Percentiles rank a stretch among this genome's conserved stretches.
Evolutionary conservation across 2,113 vertebrate genomes (phyloP).

Genomic region (Zapornia atra): DNA sequence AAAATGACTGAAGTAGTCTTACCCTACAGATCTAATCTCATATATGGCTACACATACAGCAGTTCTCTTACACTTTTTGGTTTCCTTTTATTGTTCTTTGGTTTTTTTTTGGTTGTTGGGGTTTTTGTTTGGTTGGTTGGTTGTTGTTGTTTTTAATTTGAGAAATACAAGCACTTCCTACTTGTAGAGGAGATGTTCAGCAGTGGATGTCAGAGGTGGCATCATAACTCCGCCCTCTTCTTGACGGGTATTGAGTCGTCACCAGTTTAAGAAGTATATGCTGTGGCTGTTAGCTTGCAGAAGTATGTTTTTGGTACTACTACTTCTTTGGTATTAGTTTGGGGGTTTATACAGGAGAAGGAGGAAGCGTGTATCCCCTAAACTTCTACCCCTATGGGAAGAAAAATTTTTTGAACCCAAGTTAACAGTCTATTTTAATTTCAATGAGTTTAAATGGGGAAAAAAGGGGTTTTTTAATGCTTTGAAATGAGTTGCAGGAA

Average conservation of each 20-base stretch:
- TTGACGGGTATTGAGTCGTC: background rate
- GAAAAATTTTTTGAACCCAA: background rate
- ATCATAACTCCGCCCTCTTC: background rate
- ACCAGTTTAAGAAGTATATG: background rate
- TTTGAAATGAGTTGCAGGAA: background rate
- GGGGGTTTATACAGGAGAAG: background rate
- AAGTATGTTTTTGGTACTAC: background rate
- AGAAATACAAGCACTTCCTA: background rate
- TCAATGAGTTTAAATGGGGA: background rate
- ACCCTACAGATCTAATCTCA: background rate
- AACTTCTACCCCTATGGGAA: background rate
- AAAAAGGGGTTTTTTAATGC: too few relatives aligned
- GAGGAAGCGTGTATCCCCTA: background rate
- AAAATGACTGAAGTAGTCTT: background rate
- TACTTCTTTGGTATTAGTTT: background rate
- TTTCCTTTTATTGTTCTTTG: background rate
- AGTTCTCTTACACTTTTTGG: background rate
- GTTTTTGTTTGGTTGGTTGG: too few relatives aligned
- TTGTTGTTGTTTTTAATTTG: background rate
- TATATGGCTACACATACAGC: fast-evolving
- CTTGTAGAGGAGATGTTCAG: background rate
- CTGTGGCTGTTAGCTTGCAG: background rate
- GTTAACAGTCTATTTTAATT: background rate
- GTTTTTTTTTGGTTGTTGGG: too few relatives aligned
- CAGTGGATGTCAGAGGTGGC: background rate